Evolutionary conservation across 2,113 vertebrate species (phyloP).

Genomic region (Indri indri): DNA sequence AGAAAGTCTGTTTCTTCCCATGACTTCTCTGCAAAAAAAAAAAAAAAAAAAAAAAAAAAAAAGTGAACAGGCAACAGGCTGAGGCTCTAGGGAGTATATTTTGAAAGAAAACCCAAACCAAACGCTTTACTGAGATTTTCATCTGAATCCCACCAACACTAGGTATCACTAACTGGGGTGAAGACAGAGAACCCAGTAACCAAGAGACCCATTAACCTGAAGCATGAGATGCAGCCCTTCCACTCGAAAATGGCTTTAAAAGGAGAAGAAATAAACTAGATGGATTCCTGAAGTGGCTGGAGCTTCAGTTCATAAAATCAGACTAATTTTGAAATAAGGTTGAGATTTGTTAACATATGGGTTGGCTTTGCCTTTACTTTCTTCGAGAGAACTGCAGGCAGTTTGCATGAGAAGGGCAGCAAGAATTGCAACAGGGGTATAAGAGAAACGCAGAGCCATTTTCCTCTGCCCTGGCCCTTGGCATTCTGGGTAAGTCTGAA

Average conservation of each 20-base stretch:
- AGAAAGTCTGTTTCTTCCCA: neutral
- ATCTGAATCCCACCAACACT: neutral
- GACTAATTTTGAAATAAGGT: neutral
- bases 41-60: neutral
- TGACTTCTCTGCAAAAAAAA: neutral
- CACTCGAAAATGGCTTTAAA: neutral
- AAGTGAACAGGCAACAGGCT: neutral
- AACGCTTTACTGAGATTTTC: neutral
- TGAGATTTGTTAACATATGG: neutral
- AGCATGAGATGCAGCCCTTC: fast-evolving
- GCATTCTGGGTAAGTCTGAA: neutral
- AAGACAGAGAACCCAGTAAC: neutral
- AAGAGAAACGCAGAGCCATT: fast-evolving
- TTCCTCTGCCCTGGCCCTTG: too few species aligned
- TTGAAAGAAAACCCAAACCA: neutral
- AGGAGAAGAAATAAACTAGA: neutral
- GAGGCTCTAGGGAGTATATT: neutral
- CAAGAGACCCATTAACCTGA: neutral
- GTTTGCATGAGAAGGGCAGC: too few species aligned
- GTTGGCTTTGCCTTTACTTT: fast-evolving
- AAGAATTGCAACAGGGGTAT: neutral
- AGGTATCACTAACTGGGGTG: too few species aligned
- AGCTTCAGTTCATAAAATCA: neutral
- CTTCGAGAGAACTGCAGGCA: fast-evolving
- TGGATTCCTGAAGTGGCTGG: neutral